Evolutionary conservation across 2,113 vertebrate species (phyloP).

Genomic region (Crotalus viridis): DNA sequence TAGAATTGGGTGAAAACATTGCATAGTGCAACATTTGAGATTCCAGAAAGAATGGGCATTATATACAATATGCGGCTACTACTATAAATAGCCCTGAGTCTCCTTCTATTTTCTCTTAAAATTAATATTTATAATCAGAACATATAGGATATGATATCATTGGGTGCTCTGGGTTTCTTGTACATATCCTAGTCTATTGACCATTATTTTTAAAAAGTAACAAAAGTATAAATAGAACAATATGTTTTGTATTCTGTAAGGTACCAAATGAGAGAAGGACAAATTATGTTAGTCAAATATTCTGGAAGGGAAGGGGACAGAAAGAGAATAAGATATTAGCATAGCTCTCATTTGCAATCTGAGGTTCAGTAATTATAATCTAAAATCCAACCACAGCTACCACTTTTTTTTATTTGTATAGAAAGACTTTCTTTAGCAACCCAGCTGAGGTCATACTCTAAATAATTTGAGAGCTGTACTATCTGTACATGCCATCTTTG

Average conservation of each 20-base stretch:
- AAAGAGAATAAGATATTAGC: neutral
- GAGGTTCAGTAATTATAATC: neutral
- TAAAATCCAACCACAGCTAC: neutral
- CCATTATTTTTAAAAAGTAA: neutral
- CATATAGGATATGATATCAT: neutral
- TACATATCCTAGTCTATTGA: neutral
- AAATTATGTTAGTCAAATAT: neutral
- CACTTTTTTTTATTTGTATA: neutral
- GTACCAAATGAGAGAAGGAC: neutral
- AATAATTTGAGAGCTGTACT: conserved; percentile 17
- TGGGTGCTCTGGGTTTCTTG: neutral
- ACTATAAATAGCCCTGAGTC: neutral
- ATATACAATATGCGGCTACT: neutral
- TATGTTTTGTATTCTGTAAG: neutral
- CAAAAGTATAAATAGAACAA: neutral
- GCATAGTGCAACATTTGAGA: neutral
- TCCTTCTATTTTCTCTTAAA: neutral
- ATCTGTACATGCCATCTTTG: conserved; percentile 3
- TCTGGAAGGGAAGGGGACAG: neutral
- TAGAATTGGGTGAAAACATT: neutral
- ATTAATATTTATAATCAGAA: neutral
- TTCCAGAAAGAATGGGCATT: neutral
- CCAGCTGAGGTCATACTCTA: neutral
- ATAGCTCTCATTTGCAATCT: neutral
- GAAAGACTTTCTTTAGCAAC: neutral